Evolutionary conservation across 2,888 invertebrate species (phyloP).

Genomic region (Temnothorax ravouxi): DNA sequence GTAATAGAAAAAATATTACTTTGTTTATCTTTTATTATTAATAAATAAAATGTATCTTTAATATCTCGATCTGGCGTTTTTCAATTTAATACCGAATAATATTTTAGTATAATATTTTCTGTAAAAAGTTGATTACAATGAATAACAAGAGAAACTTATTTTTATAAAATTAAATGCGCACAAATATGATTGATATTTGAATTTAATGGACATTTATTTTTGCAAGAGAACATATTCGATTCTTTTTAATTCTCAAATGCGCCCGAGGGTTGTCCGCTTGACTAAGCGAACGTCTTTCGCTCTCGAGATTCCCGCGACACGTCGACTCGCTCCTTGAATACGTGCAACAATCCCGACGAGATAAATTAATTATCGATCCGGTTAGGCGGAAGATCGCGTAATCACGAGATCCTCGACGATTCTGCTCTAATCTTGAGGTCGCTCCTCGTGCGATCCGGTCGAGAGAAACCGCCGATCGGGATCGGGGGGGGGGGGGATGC

Average conservation of each 20-base stretch:
- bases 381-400: background rate
- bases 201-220: background rate
- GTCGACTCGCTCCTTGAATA: background rate
- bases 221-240: background rate
- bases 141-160: background rate
- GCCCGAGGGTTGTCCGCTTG: background rate
- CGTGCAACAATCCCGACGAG: background rate
- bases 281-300: background rate
- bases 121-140: background rate
- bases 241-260: background rate
- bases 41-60: background rate
- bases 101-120: background rate
- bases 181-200: background rate
- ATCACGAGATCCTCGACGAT: slow-evolving; percentile 29
- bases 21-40: background rate
- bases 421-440: slow-evolving; percentile 57
- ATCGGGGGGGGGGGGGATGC: slow-evolving; percentile 53
- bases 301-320: background rate
- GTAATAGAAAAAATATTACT: background rate
- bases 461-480: slow-evolving; percentile 8
- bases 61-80: background rate
- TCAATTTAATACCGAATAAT: background rate
- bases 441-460: slow-evolving; percentile 37
- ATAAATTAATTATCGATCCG: slow-evolving; percentile 37
- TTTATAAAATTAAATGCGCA: background rate